phyloP scores from a whole-genome alignment of 2,888 invertebrate species.

The Lypha dubia region DNA sequence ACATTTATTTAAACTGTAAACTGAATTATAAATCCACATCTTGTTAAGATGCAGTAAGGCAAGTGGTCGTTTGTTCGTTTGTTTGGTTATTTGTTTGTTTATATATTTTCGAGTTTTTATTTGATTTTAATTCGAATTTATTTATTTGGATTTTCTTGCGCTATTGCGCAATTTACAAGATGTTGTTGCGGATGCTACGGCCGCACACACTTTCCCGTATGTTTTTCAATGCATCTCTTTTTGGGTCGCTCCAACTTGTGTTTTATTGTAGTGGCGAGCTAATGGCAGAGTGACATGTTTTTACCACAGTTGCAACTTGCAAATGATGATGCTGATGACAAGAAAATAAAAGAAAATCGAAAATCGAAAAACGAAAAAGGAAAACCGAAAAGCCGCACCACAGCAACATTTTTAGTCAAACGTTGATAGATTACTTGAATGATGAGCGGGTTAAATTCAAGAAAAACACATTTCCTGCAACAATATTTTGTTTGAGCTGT shows the following conservation, averaged over 20 bases:
- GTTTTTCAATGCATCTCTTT: constrained; percentile 55
- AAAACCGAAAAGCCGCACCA: background rate
- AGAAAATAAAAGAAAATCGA: constrained; percentile 4
- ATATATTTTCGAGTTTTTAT: too few species aligned
- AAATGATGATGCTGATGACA: background rate
- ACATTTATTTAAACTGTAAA: constrained; percentile 19
- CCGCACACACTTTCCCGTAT: constrained; percentile 26
- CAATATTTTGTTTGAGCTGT: constrained; percentile 20
- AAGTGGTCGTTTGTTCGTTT: background rate
- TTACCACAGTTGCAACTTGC: background rate
- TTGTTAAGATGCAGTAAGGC: constrained; percentile 10
- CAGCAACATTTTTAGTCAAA: constrained; percentile 14
- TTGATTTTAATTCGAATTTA: constrained; percentile 14
- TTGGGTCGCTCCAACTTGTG: background rate
- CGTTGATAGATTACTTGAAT: constrained; percentile 24
- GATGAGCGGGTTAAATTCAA: constrained; percentile 11
- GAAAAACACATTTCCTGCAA: constrained; percentile 55
- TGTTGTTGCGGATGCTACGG: constrained; percentile 12
- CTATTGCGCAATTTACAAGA: constrained; percentile 45
- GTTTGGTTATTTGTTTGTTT: too few species aligned
- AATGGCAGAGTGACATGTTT: constrained; percentile 10
- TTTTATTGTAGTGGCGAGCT: constrained; percentile 2
- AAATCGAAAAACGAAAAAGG: background rate
- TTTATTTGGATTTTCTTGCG: constrained; percentile 14
- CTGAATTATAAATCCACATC: constrained; percentile 9